phyloP scores from a whole-genome alignment of 2,888 invertebrate species.

The Watsonalla cultraria region DNA sequence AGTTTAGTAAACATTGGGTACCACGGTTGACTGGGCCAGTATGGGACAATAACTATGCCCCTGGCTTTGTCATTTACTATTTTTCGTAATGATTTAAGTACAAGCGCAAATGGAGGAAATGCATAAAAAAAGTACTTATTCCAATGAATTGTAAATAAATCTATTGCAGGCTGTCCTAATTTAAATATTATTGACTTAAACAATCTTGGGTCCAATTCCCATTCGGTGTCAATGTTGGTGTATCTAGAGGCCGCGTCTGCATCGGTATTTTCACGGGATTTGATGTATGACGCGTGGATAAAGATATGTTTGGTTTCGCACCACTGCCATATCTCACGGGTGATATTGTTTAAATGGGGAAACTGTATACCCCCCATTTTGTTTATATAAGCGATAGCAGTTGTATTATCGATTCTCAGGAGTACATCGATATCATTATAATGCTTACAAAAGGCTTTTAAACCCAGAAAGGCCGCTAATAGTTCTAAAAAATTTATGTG shows the following conservation, averaged over 20 bases:
- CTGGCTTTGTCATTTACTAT: slow-evolving; percentile 5
- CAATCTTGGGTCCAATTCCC: slow-evolving; percentile 2
- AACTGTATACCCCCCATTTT: slow-evolving; percentile 6
- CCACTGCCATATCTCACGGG: slow-evolving; percentile 8
- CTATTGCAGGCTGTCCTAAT: neutral
- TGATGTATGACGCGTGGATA: no score
- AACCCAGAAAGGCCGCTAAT: neutral
- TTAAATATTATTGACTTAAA: neutral
- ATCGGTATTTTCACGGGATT: no score
- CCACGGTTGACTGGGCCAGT: slow-evolving; percentile 14
- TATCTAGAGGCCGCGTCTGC: slow-evolving; percentile 11
- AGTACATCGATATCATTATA: neutral
- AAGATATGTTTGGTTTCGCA: slow-evolving; percentile 5
- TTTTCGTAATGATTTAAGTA: slow-evolving; percentile 1
- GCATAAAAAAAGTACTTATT: slow-evolving; percentile 1
- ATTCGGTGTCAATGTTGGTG: slow-evolving; percentile 9
- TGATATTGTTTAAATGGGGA: slow-evolving; percentile 5
- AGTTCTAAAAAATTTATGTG: slow-evolving; percentile 10
- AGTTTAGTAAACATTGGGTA: slow-evolving; percentile 1
- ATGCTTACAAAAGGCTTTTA: neutral
- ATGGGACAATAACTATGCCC: slow-evolving; percentile 12
- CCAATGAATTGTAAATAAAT: neutral
- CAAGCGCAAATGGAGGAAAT: slow-evolving; percentile 4
- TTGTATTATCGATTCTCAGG: slow-evolving; percentile 1
- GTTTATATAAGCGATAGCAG: slow-evolving; percentile 1